phyloP scores from a whole-genome alignment of 2,113 vertebrate species.

The Seriola rivoliana region DNA sequence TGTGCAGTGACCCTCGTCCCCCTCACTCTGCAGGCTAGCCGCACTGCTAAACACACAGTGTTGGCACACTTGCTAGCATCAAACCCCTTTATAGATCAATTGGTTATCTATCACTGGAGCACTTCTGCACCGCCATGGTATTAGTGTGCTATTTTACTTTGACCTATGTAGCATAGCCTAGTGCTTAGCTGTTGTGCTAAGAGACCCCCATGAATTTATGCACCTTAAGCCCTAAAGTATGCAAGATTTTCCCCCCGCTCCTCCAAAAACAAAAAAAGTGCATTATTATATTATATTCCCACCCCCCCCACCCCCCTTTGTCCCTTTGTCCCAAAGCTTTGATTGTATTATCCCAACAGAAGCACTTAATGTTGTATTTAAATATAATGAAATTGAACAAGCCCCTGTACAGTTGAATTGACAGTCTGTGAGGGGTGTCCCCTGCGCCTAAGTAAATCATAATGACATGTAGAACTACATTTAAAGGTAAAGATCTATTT shows the following conservation, averaged over 20 bases:
- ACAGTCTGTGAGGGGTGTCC: conserved; percentile 51
- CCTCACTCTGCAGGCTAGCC: conserved; percentile 20
- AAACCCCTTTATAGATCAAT: conserved; percentile 57
- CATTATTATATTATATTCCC: conserved; percentile 61
- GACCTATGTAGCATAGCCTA: conserved; percentile 77
- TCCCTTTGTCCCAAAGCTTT: conserved; percentile 73
- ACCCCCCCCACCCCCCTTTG: conserved; percentile 9
- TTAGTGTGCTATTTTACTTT: conserved; percentile 70
- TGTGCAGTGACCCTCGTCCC: conserved; percentile 46
- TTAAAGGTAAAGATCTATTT: conserved; percentile 78
- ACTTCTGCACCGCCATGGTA: conserved; percentile 62
- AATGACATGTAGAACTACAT: conserved; percentile 72
- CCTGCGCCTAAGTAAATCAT: conserved; percentile 60
- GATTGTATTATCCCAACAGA: conserved; percentile 79
- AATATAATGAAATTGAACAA: conserved; percentile 59
- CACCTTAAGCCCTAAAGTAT: conserved; percentile 85
- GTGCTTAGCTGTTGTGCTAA: conserved; percentile 75
- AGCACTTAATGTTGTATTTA: conserved; percentile 82
- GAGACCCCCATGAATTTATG: conserved; percentile 76
- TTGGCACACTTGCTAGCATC: conserved; percentile 58
- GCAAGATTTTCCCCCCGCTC: conserved; percentile 68
- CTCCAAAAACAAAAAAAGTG: conserved; percentile 49
- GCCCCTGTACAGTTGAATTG: conserved; percentile 64
- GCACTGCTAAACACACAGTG: conserved; percentile 43
- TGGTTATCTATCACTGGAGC: conserved; percentile 72